Evolutionary conservation across 2,797 vertebrate genomes (phyloP), one percentile per base, ranked within the genome.

Genomic region (Sciurus carolinensis): DNA sequence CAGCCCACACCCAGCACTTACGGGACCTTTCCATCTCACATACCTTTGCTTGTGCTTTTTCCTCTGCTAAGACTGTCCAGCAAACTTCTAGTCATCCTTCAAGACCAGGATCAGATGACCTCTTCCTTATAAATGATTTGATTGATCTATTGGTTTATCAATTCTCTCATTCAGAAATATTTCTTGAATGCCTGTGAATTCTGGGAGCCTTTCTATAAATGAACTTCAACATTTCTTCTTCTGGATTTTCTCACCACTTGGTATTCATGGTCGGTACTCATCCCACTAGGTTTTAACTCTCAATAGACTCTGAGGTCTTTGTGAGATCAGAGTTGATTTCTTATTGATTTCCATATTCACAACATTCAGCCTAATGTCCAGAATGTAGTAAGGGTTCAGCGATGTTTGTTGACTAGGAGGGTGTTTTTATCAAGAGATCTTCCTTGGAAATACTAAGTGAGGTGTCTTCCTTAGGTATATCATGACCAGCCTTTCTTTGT

Each of bases 161-260:
- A 79, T 67, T 50, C 9, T 87, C 22, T 90, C 7, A 57, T 83
- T 90, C 28, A 62, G 57, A 91, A 90, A 26, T 24, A 81, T 84
- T 62, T 71, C 20, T 28, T 47, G n/a, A 93, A 82, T 50, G 42
- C 36, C 28, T 82, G 3, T 44, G 83, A 0, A n/a, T 50, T 92
- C 84, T 93, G n/a, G 84, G 52, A 94, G 76, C 64, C n/a, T 52
- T 57, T 59, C 62, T 91, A 12, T 52, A 71, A 59, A 87, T 42
- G 69, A 28, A 52, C 54, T 91, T 71, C 54, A 62, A 15, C 7
- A 33, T 85, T 62, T 30, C 14, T 62, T 30, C 14, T 81, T 62
- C 57, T 92, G 62, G 54, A 3, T 71, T 93, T 91, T 85, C 64
- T 87, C 24, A n/a, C 9, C 13, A 9, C 50, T 59, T 50, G 44